phyloP scores from a whole-genome alignment of 2,888 invertebrate genomes.

The Entomobrya multifasciata region DNA sequence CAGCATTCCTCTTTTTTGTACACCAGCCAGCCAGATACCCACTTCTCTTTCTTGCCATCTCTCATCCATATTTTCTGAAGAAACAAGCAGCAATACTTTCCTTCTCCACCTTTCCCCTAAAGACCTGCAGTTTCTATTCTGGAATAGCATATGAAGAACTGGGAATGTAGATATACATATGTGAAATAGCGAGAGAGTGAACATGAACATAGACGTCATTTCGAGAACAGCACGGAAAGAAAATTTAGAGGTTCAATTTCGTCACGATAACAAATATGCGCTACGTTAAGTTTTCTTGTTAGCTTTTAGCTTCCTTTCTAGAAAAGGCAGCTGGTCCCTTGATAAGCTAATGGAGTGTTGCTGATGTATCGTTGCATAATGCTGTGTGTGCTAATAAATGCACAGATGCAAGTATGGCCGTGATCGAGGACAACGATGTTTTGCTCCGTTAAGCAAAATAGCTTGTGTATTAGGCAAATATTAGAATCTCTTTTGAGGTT shows the following conservation, averaged over 20 bases:
- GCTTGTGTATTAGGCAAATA: not conserved
- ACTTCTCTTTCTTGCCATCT: not conserved
- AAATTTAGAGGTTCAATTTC: not conserved
- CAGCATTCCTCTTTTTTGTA: slow-evolving; percentile 28
- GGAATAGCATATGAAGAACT: no score
- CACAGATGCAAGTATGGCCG: not conserved
- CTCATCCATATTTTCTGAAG: not conserved
- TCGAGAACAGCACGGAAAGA: not conserved
- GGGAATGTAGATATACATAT: not conserved
- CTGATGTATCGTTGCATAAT: not conserved
- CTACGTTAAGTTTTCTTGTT: not conserved
- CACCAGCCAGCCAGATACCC: not conserved
- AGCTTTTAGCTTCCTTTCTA: not conserved
- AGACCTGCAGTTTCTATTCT: not conserved
- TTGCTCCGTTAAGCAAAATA: not conserved
- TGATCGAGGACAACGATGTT: not conserved
- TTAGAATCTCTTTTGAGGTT: slow-evolving; percentile 19
- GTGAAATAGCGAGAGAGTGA: not conserved
- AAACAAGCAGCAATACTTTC: not conserved
- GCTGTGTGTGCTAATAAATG: not conserved
- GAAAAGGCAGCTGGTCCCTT: not conserved
- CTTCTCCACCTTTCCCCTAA: not conserved
- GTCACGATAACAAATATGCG: slow-evolving; percentile 10
- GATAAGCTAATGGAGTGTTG: not conserved
- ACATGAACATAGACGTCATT: not conserved